These are phyloP conservation scores for Noctua comes DNA, from an alignment of 2,888 invertebrate species.

Conservation along the genomic window DNA sequence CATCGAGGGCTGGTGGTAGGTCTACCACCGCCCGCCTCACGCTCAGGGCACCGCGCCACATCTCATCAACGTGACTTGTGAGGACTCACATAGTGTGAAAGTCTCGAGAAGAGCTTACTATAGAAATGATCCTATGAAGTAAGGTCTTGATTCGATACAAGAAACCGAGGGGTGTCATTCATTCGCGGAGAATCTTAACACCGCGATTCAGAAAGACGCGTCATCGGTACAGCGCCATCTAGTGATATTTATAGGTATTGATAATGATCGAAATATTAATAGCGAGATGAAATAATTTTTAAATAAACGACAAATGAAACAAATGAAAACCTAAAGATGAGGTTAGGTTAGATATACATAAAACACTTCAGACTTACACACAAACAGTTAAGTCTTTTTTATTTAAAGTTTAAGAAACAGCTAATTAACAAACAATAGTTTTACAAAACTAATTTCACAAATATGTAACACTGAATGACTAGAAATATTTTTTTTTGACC, in stretches of 20 bases:
- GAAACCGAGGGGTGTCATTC: constrained; percentile 29
- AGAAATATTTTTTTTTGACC: neutral
- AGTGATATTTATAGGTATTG: neutral
- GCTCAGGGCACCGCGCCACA: neutral
- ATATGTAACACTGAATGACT: neutral
- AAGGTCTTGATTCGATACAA: constrained; percentile 43
- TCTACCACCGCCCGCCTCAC: constrained; percentile 59
- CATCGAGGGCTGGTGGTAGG: constrained; percentile 65
- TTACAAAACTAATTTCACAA: neutral
- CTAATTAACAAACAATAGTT: neutral
- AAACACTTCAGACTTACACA: neutral
- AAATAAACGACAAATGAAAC: neutral
- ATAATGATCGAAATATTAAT: neutral
- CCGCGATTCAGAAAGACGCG: constrained; percentile 37
- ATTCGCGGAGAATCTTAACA: constrained; percentile 51
- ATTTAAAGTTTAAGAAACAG: neutral
- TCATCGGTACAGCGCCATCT: constrained; percentile 18
- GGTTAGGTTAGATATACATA: neutral
- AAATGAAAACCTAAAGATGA: neutral
- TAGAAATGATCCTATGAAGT: constrained; percentile 65
- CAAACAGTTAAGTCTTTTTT: neutral
- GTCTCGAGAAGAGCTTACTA: constrained; percentile 66
- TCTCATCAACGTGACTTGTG: constrained; percentile 56
- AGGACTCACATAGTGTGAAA: constrained; percentile 62
- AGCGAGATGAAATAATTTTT: neutral